Evolutionary conservation across 2,888 invertebrate species (phyloP).

Genomic region (Rotaria magnacalcarata): DNA sequence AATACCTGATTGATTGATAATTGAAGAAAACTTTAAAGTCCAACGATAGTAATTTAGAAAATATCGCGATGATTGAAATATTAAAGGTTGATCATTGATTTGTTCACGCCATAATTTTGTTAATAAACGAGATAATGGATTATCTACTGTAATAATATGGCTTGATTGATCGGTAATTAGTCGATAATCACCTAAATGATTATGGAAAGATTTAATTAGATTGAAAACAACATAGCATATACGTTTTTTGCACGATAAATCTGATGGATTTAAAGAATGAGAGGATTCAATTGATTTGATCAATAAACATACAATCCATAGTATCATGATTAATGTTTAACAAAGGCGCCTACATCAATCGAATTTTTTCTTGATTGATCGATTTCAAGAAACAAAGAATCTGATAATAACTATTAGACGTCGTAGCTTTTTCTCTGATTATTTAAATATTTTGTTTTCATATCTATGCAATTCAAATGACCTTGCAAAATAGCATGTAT

Average conservation of each 20-base stretch:
- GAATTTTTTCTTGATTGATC: too few relatives aligned
- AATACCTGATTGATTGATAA: background rate
- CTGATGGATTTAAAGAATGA: background rate
- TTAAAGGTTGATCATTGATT: background rate
- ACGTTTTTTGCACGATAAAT: background rate
- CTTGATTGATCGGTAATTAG: background rate
- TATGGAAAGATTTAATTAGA: background rate
- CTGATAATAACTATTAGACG: too few relatives aligned
- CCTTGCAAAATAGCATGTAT: too few relatives aligned
- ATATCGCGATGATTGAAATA: background rate
- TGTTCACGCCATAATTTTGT: background rate
- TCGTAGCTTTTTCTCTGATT: too few relatives aligned
- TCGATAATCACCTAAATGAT: background rate
- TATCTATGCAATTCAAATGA: too few relatives aligned
- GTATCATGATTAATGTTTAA: background rate
- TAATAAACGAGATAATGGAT: background rate
- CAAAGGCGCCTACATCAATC: background rate
- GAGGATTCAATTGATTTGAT: background rate
- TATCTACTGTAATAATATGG: background rate
- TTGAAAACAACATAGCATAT: background rate
- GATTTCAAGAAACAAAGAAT: too few relatives aligned
- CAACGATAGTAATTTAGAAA: background rate
- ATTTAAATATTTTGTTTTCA: too few relatives aligned
- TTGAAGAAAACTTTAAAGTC: background rate
- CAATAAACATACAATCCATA: background rate